Base-by-base conservation (phyloP, 2,888 invertebrate species). In the Synanthedon tipuliformis region DNA sequence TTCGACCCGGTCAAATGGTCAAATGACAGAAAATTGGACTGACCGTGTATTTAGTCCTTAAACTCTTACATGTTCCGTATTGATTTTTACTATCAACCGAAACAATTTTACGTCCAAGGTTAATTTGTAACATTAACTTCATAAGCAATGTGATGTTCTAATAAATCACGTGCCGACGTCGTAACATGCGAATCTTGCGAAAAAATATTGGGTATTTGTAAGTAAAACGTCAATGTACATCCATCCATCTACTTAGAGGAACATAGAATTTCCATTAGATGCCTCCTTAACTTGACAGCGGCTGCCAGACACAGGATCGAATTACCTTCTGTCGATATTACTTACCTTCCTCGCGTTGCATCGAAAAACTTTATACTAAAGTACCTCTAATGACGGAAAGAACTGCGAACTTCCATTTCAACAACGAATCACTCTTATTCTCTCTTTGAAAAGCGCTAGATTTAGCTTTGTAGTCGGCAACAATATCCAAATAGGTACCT, bases 251-350 rank as follows among this genome's bases (percentile, higher is more conserved):
- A 69, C 73, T 73, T 68, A 71, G 63, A 65, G 60, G 69, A 71
- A 83, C 82, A 83, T 68, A 76, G 75, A 75, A 81, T 79, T 77
- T 78, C 83, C 85, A 85, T 83, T 84, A 83, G 77, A 69, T 71
- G 65, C 66, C 68, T 78, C 76, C 75, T 78, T 75, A 71, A 65
- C 69, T 75, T 75, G 80, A 80, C 81, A 77, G 76, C 69, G 65
- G 62, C 63, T 69, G 72, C 63, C 64, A 63, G 69, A 65, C 70
- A 64, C 62, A 71, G 75, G 79, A 83, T 84, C 76, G 71, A 77
- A 80, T 82, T 81, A 83, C 82, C 66, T 70, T 57, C 60, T 61
- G 61, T 62, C 64, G 64, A 66, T 69, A 64, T 60, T 49, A 23
- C 23, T 40, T 50, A 40, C 50, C 45, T 41, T 51, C 41, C 11